Evolutionary conservation across 2,113 vertebrate genomes (phyloP).

Genomic region (Noctilio leporinus): DNA sequence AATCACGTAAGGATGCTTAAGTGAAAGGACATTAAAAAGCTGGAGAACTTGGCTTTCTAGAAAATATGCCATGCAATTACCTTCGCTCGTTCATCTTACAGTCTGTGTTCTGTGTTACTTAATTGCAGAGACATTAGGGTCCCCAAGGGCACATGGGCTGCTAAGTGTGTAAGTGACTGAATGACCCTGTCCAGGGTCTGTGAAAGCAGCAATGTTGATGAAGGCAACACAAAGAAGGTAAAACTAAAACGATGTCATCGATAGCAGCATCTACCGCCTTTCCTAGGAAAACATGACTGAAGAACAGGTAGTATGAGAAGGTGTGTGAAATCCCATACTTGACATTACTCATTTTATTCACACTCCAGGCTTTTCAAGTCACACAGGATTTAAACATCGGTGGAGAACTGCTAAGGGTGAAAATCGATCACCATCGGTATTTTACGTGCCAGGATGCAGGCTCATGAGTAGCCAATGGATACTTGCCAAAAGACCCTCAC

Average conservation of each 20-base stretch:
- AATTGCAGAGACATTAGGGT: conserved; percentile 61
- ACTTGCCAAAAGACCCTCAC: not conserved
- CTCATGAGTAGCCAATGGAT: not conserved
- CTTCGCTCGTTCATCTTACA: conserved; percentile 67
- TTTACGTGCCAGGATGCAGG: not conserved
- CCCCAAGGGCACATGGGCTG: conserved; percentile 40
- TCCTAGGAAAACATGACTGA: not conserved
- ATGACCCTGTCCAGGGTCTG: not conserved
- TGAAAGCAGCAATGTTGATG: not conserved
- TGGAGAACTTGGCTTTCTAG: conserved; percentile 34
- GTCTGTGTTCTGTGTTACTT: conserved; percentile 54
- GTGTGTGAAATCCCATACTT: not conserved
- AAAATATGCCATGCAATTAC: conserved; percentile 59
- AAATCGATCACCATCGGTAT: not conserved
- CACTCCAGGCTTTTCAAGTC: not conserved
- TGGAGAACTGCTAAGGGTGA: not conserved
- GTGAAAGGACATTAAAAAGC: conserved; percentile 25
- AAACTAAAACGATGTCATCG: not conserved
- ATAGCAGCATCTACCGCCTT: not conserved
- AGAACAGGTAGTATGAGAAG: not conserved
- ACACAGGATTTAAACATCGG: not conserved
- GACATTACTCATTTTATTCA: not conserved
- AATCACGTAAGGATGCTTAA: conserved; percentile 17
- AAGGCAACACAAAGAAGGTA: not conserved
- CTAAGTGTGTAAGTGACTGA: conserved; percentile 2